Evolutionary conservation across 2,888 invertebrate genomes (phyloP).

Genomic region (Tachina fera): DNA sequence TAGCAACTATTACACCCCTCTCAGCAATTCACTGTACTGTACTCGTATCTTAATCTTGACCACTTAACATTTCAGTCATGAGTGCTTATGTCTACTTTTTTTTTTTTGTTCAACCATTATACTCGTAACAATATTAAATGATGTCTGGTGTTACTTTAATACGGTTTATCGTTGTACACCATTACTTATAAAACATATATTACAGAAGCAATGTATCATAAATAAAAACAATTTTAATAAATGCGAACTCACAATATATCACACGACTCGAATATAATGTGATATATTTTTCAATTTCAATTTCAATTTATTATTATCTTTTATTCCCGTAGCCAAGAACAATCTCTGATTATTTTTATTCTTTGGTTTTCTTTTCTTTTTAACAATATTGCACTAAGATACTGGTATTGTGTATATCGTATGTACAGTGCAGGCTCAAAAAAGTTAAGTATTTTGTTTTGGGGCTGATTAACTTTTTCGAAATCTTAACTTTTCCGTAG

Average conservation of each 20-base stretch:
- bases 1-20: neutral
- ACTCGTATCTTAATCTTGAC: neutral
- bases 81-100: slow-evolving; percentile 7
- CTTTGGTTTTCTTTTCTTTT: neutral
- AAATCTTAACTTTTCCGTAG: no score
- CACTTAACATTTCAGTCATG: neutral
- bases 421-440: no score
- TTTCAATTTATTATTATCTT: slow-evolving; percentile 27
- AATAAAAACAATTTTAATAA: neutral
- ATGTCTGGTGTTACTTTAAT: neutral
- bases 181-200: slow-evolving; percentile 6
- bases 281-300: neutral
- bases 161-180: neutral
- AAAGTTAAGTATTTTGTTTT: no score
- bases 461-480: no score
- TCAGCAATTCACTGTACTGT: neutral
- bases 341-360: neutral
- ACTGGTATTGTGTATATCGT: neutral
- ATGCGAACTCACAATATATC: neutral
- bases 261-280: neutral
- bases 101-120: neutral
- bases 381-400: neutral
- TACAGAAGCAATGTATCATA: neutral
- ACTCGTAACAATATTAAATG: neutral
- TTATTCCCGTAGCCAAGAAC: neutral